phyloP scores from a whole-genome alignment of 2,888 invertebrate genomes.

The Piscicola geometra region DNA sequence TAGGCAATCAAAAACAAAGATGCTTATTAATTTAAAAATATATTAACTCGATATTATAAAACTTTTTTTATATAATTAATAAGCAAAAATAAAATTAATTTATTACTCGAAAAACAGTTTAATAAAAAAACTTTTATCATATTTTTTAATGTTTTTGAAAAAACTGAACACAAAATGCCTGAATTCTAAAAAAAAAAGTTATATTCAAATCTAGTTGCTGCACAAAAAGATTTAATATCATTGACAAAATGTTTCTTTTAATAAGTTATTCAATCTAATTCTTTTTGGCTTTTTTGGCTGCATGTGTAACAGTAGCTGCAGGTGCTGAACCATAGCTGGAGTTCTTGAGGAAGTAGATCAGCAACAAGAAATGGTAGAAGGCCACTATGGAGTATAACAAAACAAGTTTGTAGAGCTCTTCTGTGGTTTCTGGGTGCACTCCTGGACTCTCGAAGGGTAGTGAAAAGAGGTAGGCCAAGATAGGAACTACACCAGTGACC shows the following conservation, averaged over 20 bases:
- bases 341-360: conserved; percentile 5
- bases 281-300: conserved; percentile 6
- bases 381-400: not conserved
- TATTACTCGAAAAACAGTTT: not conserved
- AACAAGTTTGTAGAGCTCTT: conserved; percentile 9
- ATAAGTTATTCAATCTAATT: not conserved
- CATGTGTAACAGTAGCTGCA: not conserved
- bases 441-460: not conserved
- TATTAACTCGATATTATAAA: not conserved
- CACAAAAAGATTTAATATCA: too few relatives aligned
- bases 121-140: not conserved
- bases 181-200: too few relatives aligned
- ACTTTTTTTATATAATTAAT: not conserved
- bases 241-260: too few relatives aligned
- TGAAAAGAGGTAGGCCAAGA: not conserved
- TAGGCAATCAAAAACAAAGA: not conserved
- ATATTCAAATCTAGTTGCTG: too few relatives aligned
- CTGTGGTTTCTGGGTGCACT: not conserved
- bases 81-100: not conserved
- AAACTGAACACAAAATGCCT: too few relatives aligned
- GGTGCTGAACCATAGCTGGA: not conserved
- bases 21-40: not conserved
- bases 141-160: too few relatives aligned
- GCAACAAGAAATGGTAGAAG: not conserved
- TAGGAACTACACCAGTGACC: not conserved